Evolutionary conservation across 2,888 invertebrate genomes (phyloP).

Genomic region (Didymodactylos carnosus): DNA sequence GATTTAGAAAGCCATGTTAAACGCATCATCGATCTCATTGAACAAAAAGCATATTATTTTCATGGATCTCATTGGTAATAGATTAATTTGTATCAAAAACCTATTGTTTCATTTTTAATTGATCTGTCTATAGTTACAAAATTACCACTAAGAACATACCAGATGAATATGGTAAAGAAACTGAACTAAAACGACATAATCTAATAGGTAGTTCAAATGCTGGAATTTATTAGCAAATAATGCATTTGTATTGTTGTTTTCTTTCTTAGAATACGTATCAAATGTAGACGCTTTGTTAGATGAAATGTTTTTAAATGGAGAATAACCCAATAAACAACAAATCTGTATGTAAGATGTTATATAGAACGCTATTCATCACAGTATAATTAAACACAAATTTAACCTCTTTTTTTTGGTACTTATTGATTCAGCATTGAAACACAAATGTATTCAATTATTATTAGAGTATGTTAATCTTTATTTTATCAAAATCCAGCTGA

Average conservation of each 20-base stretch:
- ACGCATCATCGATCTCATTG: constrained; percentile 72
- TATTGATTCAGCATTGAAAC: constrained; percentile 83
- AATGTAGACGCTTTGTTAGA: constrained; percentile 80
- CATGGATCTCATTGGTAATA: constrained; percentile 58
- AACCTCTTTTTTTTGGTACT: constrained; percentile 54
- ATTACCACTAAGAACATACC: constrained; percentile 71
- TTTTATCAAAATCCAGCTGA: constrained; percentile 80
- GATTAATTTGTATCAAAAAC: neutral
- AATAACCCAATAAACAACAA: constrained; percentile 51
- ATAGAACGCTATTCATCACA: constrained; percentile 54
- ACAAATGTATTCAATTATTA: constrained; percentile 87
- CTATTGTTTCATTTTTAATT: neutral
- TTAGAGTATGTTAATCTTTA: constrained; percentile 70
- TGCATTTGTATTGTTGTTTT: neutral
- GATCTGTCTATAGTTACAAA: constrained; percentile 37
- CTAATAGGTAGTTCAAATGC: constrained; percentile 43
- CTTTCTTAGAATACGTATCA: constrained; percentile 54
- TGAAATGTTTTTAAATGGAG: constrained; percentile 75
- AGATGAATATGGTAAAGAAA: constrained; percentile 40
- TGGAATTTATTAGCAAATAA: neutral
- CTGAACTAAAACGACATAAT: constrained; percentile 58
- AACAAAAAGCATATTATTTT: constrained; percentile 70
- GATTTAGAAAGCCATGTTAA: constrained; percentile 64
- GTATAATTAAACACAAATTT: constrained; percentile 53
- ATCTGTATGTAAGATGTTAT: constrained; percentile 34